Percentiles rank a stretch among this genome's conserved stretches.
These are phyloP conservation scores for Talpa occidentalis DNA, from an alignment of 2,113 vertebrate species.

Conservation along the genomic window DNA sequence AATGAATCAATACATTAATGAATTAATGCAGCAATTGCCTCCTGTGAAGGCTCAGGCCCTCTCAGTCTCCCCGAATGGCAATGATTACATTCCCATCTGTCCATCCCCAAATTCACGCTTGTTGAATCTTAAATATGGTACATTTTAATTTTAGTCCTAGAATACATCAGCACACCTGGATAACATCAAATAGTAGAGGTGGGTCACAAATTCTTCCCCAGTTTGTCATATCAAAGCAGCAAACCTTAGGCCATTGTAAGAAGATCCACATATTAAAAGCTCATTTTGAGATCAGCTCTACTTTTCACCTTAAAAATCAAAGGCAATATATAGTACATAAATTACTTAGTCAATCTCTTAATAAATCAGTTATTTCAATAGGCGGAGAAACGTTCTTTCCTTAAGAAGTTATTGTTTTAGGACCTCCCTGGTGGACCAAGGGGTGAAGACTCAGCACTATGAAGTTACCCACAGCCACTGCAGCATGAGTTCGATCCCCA, in stretches of 20 bases:
- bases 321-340: neutral
- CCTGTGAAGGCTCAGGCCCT: rapidly evolving
- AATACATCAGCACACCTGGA: neutral
- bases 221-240: neutral
- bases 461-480: no score
- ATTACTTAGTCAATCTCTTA: neutral
- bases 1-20: neutral
- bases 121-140: neutral
- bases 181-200: neutral
- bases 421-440: no score
- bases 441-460: no score
- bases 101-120: neutral
- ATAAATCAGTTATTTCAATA: neutral
- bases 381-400: neutral
- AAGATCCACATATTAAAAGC: neutral
- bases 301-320: neutral
- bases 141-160: neutral
- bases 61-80: neutral
- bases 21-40: neutral
- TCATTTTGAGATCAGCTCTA: neutral
- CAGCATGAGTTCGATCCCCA: no score
- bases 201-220: neutral
- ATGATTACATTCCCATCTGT: neutral
- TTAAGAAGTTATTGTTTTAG: conserved; percentile 10
- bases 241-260: neutral